Base-by-base conservation (phyloP, 2,113 vertebrate species). In the Prunella fulvescens region DNA sequence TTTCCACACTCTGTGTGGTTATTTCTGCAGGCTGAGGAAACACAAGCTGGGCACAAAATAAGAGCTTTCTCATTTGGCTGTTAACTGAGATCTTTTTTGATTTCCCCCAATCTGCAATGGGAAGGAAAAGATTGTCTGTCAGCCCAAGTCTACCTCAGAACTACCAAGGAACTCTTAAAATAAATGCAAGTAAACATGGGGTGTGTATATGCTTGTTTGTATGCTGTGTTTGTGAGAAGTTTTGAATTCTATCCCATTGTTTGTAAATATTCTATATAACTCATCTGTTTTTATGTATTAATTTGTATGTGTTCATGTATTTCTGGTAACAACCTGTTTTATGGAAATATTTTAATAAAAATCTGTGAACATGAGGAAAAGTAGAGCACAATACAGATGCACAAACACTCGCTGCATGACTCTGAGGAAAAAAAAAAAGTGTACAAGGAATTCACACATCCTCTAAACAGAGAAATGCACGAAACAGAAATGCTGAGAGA, bases 271-370 rank as follows among this genome's bases (percentile, higher is more conserved):
- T 97, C 96, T 96, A 96, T 96, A 97, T 85, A 96, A 95, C 94
- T 95, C 94, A 90, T 96, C 97, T 97, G 96, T 90, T 95, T 97
- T 96, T 95, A 95, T 97, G 95, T 97, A 97, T 97, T 97, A 97
- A 97, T 97, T 96, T 93, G 94, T 96, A 96, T 97, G 96, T 92
- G 95, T 95, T 96, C 95, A 92, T 97, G 96, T 97, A 96, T 97
- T 96, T 96, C 93, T 95, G 94, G 96, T 97, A 96, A 58, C 95
- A 97, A 97, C 96, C 96, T 97, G 97, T 95, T 97, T 97, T 88
- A 93, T 92, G 91, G 94, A 96, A 97, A 97, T 94, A 97, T 96
- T 97, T 97, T 97, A 97, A 97, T 97, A 97, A 97, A 97, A 97
- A 97, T 95, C 97, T 96, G 97, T 97, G 96, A 97, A 96, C 95